A percentile compares a stretch with the other conserved stretches of the same genome.
phyloP scores from a whole-genome alignment of 1,140 invertebrate genomes.

The Oncopodura yosiiana region DNA sequence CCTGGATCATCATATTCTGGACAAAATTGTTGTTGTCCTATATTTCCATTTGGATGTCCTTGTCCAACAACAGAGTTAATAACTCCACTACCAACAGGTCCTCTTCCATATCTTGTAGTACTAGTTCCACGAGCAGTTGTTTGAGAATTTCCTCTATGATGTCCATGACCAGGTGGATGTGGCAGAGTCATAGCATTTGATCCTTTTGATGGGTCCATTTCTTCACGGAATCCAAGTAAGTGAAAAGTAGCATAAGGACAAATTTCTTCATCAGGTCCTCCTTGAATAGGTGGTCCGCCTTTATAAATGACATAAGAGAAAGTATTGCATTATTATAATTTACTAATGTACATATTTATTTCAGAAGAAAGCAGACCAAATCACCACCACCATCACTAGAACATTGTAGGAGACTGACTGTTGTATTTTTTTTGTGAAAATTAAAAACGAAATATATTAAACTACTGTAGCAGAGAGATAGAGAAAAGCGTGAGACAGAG shows the following conservation, averaged over 20 bases:
- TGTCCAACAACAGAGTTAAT: constrained; percentile 33
- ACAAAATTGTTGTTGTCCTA: constrained; percentile 46
- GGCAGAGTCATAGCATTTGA: constrained; percentile 81
- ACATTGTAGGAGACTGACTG: too few species aligned
- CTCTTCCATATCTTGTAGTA: constrained; percentile 61
- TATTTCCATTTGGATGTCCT: constrained; percentile 33
- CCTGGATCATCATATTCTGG: constrained; percentile 78
- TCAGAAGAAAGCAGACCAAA: too few species aligned
- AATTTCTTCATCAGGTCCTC: constrained; percentile 84
- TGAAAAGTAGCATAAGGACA: constrained; percentile 91
- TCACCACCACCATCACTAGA: too few species aligned
- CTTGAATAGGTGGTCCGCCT: constrained; percentile 25
- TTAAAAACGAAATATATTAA: too few species aligned
- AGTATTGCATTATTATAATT: too few species aligned
- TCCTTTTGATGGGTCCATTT: constrained; percentile 83
- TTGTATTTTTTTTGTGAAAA: too few species aligned
- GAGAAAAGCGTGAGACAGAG: background rate
- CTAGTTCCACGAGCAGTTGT: constrained; percentile 46
- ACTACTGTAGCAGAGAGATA: background rate
- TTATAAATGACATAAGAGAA: too few species aligned
- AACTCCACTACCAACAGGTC: constrained; percentile 37
- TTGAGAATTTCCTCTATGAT: constrained; percentile 65
- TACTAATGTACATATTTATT: too few species aligned
- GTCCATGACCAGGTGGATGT: constrained; percentile 59
- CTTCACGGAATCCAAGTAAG: constrained; percentile 82